These are phyloP conservation scores for Pelvicachromis taeniatus DNA, from an alignment of 2,113 vertebrate species.

Conservation along the genomic window DNA sequence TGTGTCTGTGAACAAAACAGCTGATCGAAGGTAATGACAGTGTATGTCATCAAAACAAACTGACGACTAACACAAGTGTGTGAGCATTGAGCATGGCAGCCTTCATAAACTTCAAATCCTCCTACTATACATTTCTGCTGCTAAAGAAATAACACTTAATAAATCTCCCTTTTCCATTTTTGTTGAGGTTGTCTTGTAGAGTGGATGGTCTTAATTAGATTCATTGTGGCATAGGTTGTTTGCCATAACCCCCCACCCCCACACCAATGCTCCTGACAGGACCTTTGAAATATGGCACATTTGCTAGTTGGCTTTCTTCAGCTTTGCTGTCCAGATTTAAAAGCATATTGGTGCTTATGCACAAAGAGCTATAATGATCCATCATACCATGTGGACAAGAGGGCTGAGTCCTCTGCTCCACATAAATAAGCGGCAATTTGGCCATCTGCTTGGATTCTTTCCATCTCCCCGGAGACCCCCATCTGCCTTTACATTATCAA, in stretches of 20 bases:
- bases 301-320: conserved; percentile 75
- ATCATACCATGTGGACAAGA: conserved; percentile 81
- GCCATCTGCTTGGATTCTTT: conserved; percentile 98
- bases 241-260: conserved; percentile 60
- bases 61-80: background rate
- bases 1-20: conserved; percentile 64
- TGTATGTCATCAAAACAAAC: conserved; percentile 30
- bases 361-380: conserved; percentile 95
- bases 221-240: conserved; percentile 77
- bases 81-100: background rate
- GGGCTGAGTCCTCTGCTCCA: conserved; percentile 79
- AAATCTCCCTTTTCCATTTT: background rate
- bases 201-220: conserved; percentile 63
- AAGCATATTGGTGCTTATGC: conserved; percentile 98
- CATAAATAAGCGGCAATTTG: conserved; percentile 97
- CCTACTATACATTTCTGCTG: background rate
- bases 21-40: conserved; percentile 57
- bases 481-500: conserved; percentile 99
- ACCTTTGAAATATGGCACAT: conserved; percentile 86
- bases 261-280: conserved; percentile 66
- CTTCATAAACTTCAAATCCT: background rate
- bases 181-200: conserved; percentile 4
- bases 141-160: background rate
- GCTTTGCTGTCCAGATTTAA: conserved; percentile 89
- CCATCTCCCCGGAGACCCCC: conserved; percentile 89